Percentiles rank a stretch among this genome's conserved stretches.
phyloP scores from a whole-genome alignment of 1,140 invertebrate genomes.

The Micrasema longulum region DNA sequence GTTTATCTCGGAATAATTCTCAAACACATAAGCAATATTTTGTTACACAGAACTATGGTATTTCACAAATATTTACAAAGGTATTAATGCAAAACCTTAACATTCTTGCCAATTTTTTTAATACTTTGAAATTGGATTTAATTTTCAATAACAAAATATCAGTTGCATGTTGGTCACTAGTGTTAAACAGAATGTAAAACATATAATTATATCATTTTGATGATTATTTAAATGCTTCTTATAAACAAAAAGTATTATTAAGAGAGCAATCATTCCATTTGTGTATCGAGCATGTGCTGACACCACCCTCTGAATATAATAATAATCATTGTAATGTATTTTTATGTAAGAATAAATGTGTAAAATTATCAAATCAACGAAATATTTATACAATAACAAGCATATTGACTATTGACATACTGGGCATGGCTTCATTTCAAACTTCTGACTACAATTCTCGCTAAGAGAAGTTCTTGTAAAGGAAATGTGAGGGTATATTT shows the following conservation, averaged over 20 bases:
- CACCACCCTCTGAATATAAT: conserved; percentile 1
- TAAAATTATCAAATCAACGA: conserved; percentile 26
- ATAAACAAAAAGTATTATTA: conserved; percentile 2
- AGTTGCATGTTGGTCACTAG: neutral
- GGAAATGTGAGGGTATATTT: conserved; percentile 30
- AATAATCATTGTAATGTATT: conserved; percentile 26
- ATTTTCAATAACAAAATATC: neutral
- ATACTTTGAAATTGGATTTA: neutral
- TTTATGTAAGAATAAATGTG: conserved; percentile 25
- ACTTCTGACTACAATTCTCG: no score
- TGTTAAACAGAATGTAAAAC: neutral
- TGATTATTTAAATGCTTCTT: conserved; percentile 7
- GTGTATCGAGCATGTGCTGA: neutral
- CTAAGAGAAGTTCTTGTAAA: neutral
- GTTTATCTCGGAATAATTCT: no score
- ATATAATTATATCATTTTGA: conserved; percentile 1
- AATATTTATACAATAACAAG: conserved; percentile 3
- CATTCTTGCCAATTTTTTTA: conserved; percentile 14
- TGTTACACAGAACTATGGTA: no score
- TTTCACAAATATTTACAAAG: no score
- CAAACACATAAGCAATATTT: no score
- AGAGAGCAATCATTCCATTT: conserved; percentile 12
- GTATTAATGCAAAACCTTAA: neutral
- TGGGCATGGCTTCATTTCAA: neutral
- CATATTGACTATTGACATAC: neutral